phyloP scores from a whole-genome alignment of 2,113 vertebrate genomes.

The Salvelinus fontinalis region DNA sequence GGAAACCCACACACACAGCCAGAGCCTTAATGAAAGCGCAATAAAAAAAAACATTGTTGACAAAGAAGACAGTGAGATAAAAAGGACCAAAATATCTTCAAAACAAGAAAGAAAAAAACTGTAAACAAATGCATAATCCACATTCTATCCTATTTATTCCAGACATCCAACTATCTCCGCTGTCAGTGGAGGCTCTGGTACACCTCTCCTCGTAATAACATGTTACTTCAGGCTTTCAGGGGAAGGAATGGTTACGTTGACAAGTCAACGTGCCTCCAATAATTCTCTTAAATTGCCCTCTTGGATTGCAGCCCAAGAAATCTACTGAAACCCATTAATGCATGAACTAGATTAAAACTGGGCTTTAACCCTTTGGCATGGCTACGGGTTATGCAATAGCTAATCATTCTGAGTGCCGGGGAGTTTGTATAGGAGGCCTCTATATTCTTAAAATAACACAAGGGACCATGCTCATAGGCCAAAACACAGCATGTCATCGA shows the following conservation, averaged over 20 bases:
- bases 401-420: conserved; percentile 73
- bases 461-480: conserved; percentile 13
- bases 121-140: not conserved
- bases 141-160: conserved; percentile 7
- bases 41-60: not conserved
- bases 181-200: conserved; percentile 28
- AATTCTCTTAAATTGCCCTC: conserved; percentile 74
- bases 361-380: conserved; percentile 65
- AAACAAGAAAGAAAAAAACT: conserved; percentile 21
- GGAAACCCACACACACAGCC: conserved; percentile 4
- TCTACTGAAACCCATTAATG: conserved; percentile 57
- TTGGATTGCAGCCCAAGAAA: conserved; percentile 66
- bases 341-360: conserved; percentile 64
- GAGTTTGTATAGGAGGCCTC: conserved; percentile 54
- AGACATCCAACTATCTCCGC: conserved; percentile 23
- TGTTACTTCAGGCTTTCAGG: conserved; percentile 51
- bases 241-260: conserved; percentile 64
- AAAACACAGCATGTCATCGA: conserved; percentile 13
- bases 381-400: conserved; percentile 67
- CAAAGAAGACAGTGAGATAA: not conserved
- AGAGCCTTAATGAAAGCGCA: not conserved
- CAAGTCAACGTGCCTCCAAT: conserved; percentile 70
- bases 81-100: conserved; percentile 11
- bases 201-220: conserved; percentile 39
- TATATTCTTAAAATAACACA: conserved; percentile 50